phyloP scores from a whole-genome alignment of 2,113 vertebrate species.

The Calidris pygmaea region DNA sequence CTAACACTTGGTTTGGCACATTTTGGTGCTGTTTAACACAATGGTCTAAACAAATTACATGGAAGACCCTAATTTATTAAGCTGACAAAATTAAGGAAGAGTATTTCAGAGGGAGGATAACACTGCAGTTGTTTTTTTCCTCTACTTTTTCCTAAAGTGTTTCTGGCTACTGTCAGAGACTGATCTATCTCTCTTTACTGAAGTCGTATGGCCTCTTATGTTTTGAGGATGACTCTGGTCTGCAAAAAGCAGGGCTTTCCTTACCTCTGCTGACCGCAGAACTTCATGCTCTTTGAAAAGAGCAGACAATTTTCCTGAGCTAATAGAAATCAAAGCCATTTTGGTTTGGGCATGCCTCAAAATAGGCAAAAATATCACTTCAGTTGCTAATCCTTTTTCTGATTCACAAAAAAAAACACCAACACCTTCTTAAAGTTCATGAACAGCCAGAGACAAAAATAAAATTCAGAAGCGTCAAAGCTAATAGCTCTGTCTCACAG shows the following conservation, averaged over 20 bases:
- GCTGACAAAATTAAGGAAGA: neutral
- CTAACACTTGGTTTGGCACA: neutral
- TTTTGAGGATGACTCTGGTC: neutral
- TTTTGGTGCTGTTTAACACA: neutral
- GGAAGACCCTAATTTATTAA: neutral
- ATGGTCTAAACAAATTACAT: neutral
- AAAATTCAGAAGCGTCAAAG: neutral
- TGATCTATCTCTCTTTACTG: neutral
- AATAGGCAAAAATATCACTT: neutral
- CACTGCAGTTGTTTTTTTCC: neutral
- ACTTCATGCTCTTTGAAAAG: neutral
- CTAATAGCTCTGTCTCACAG: neutral
- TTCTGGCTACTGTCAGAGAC: neutral
- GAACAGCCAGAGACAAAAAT: neutral
- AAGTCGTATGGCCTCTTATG: neutral
- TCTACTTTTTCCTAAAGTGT: neutral
- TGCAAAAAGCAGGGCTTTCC: neutral
- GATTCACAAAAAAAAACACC: neutral
- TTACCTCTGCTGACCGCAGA: neutral
- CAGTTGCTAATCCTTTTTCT: neutral
- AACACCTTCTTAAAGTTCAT: neutral
- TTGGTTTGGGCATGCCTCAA: neutral
- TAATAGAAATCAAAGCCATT: neutral
- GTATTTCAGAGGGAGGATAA: neutral
- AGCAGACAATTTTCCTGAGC: neutral